Evolutionary conservation across 2,113 vertebrate species (phyloP).

Genomic region (Gavia stellata): DNA sequence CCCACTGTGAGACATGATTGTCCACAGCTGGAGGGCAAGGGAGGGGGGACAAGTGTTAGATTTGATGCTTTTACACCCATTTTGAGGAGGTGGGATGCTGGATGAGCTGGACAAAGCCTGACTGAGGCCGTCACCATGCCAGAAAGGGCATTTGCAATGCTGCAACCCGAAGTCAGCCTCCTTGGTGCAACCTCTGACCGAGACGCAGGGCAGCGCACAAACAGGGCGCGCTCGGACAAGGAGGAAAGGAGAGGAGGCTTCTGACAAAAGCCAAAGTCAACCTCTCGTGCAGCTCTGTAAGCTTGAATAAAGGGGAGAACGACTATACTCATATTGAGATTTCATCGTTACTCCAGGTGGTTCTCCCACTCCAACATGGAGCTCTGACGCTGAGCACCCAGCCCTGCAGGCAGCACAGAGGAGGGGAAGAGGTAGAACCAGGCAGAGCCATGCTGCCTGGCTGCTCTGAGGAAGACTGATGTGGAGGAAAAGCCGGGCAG

Average conservation of each 20-base stretch:
- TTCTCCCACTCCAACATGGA: too few relatives aligned
- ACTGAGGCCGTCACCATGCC: too few relatives aligned
- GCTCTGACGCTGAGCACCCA: rapidly evolving
- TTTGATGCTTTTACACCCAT: neutral
- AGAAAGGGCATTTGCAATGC: neutral
- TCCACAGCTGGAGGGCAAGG: neutral
- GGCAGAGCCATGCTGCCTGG: neutral
- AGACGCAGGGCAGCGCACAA: rapidly evolving
- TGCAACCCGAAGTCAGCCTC: neutral
- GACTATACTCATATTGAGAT: too few relatives aligned
- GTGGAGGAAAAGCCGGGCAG: neutral
- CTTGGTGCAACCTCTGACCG: too few relatives aligned
- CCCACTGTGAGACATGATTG: neutral
- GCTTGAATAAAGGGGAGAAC: too few relatives aligned
- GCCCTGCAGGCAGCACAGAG: too few relatives aligned
- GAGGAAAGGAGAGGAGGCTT: neutral
- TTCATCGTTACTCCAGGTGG: too few relatives aligned
- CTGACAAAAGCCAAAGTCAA: neutral
- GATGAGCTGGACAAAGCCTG: neutral
- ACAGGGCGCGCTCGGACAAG: neutral
- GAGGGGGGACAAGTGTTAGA: neutral
- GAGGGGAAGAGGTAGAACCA: neutral
- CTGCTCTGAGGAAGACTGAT: neutral
- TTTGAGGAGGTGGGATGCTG: neutral
- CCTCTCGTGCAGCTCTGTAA: rapidly evolving